Conservation (phyloP, 2,797 vertebrate species). For the Muraenolepis orangiensis region DNA sequence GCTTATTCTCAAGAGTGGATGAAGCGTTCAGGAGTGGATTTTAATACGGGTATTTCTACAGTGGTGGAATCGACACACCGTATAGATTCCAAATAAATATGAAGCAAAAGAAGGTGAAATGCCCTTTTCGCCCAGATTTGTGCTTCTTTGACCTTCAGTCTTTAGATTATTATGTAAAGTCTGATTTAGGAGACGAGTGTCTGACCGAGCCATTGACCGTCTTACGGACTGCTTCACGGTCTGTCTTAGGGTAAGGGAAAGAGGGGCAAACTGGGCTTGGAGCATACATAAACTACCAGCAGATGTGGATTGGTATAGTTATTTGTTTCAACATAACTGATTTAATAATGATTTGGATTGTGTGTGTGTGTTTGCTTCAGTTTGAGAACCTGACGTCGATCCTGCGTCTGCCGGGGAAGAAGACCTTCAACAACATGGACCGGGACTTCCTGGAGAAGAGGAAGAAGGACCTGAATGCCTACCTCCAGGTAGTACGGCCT, state of each 20-base stretch:
- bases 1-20: no score
- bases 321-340: background rate
- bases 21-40: no score
- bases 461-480: slow-evolving; percentile 96
- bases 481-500: slow-evolving; percentile 89
- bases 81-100: no score
- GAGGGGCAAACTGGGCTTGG: background rate
- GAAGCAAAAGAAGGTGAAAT: no score
- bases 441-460: slow-evolving; percentile 96
- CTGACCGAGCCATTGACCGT: background rate
- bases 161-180: background rate
- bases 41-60: no score
- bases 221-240: background rate
- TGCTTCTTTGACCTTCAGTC: background rate
- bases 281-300: background rate
- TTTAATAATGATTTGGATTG: background rate
- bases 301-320: no score
- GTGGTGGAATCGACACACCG: no score
- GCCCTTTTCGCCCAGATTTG: background rate
- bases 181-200: background rate
- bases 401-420: slow-evolving; percentile 95
- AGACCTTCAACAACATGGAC: slow-evolving; percentile 99
- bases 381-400: slow-evolving; percentile 91
- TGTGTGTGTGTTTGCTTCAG: slow-evolving; percentile 58
- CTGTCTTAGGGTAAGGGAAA: background rate